A percentile compares a stretch with the other conserved stretches of the same genome.
These are phyloP conservation scores for Aradus depressus DNA, from an alignment of 2,888 invertebrate genomes.

Conservation along the genomic window DNA sequence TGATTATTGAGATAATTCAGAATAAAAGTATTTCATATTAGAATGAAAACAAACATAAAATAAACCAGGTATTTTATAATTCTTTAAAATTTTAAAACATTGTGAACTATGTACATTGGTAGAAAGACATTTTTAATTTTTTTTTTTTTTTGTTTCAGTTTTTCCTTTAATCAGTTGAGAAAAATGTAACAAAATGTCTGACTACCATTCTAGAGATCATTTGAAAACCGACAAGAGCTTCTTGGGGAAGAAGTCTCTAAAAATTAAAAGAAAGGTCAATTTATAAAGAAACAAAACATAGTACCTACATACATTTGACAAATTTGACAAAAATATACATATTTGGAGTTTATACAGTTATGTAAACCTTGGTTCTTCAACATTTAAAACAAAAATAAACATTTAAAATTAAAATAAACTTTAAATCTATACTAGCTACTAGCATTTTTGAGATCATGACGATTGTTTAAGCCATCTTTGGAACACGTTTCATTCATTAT, in stretches of 20 bases:
- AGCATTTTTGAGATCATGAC: slow-evolving; percentile 27
- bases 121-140: slow-evolving; percentile 17
- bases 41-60: slow-evolving; percentile 3
- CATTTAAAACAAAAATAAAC: no score
- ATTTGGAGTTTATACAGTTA: no score
- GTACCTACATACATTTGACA: slow-evolving; percentile 23
- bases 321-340: slow-evolving; percentile 20
- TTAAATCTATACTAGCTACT: no score
- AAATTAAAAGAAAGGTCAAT: slow-evolving; percentile 21
- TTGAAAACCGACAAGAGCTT: slow-evolving; percentile 31
- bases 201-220: slow-evolving; percentile 32
- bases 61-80: neutral
- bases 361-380: slow-evolving; percentile 18
- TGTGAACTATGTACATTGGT: slow-evolving; percentile 25
- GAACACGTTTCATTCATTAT: slow-evolving; percentile 16
- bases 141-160: no score
- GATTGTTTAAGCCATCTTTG: slow-evolving; percentile 27
- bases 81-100: slow-evolving; percentile 5
- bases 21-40: no score
- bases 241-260: slow-evolving; percentile 25
- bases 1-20: no score
- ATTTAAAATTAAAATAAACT: no score
- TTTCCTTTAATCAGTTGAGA: no score
- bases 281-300: slow-evolving; percentile 23
- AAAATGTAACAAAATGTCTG: slow-evolving; percentile 15